phyloP scores from a whole-genome alignment of 64 coral and sea anemone genomes.

The Stichodactyla helianthus region DNA sequence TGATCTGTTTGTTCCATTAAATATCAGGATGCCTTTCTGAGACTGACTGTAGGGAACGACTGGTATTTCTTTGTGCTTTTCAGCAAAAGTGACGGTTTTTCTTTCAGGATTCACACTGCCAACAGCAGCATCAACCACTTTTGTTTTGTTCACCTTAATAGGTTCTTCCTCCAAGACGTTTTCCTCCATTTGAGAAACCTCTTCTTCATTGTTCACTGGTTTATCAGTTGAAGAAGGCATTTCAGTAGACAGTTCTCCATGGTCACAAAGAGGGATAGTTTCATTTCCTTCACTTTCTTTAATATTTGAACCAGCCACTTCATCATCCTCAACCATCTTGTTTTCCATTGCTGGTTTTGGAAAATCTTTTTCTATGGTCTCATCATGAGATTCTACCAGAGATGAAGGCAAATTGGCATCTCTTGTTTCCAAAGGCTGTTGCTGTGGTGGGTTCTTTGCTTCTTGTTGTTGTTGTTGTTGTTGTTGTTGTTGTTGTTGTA shows the following conservation, averaged over 20 bases:
- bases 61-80: conserved; percentile 33
- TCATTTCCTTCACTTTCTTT: not conserved
- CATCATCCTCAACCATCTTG: not conserved
- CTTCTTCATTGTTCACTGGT: not conserved
- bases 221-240: not conserved
- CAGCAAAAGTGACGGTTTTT: conserved; percentile 68
- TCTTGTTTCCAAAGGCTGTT: not conserved
- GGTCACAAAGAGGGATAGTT: not conserved
- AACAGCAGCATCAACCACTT: not conserved
- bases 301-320: not conserved
- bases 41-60: not conserved
- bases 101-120: conserved; percentile 16
- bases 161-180: not conserved
- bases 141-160: not conserved
- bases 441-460: too few relatives aligned
- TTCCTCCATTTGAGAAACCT: not conserved
- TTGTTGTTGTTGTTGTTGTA: not conserved
- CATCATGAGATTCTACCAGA: not conserved
- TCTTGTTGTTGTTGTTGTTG: too few relatives aligned
- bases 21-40: not conserved
- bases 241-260: not conserved
- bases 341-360: not conserved
- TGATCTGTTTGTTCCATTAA: conserved; percentile 18
- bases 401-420: not conserved
- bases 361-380: not conserved